A percentile compares a stretch with the other conserved stretches of the same genome.
phyloP scores from a whole-genome alignment of 1,140 invertebrate species.

The Temnothorax longispinosus region DNA sequence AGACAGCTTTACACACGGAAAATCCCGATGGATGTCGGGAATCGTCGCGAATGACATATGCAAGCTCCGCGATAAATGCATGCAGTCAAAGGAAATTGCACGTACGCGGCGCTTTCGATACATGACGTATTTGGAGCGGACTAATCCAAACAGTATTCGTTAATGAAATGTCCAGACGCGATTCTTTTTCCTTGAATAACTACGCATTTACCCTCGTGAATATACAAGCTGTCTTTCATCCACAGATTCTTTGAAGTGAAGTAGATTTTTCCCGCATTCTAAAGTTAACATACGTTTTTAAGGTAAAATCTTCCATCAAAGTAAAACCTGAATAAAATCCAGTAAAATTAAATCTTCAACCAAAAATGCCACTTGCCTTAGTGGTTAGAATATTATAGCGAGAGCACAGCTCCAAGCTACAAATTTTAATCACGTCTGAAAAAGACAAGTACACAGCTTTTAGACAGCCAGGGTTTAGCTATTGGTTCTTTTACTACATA shows the following conservation, averaged over 20 bases:
- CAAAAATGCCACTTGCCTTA: background rate
- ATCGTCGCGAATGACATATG: slow-evolving; percentile 60
- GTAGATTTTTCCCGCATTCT: background rate
- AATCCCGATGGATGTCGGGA: slow-evolving; percentile 61
- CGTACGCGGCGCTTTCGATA: background rate
- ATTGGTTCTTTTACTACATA: background rate
- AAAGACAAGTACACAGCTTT: background rate
- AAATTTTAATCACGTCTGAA: background rate
- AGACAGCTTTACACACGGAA: slow-evolving; percentile 62
- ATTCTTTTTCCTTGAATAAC: background rate
- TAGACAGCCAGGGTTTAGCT: background rate
- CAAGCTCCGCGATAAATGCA: slow-evolving; percentile 33
- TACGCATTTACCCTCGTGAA: background rate
- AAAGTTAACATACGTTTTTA: background rate
- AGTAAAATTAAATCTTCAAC: background rate
- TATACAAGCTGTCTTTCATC: background rate
- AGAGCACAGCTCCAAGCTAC: background rate
- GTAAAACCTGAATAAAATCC: background rate
- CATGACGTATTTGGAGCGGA: slow-evolving; percentile 13
- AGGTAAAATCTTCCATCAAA: background rate
- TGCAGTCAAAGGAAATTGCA: slow-evolving; percentile 43
- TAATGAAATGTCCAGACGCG: slow-evolving; percentile 17
- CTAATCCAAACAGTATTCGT: slow-evolving; percentile 1
- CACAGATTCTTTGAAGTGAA: background rate
- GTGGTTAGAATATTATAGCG: too few relatives aligned